Evolutionary conservation across 2,888 invertebrate genomes (phyloP), one percentile per base, ranked within the genome.

Genomic region (Ashinkailepas kermadecensis): DNA sequence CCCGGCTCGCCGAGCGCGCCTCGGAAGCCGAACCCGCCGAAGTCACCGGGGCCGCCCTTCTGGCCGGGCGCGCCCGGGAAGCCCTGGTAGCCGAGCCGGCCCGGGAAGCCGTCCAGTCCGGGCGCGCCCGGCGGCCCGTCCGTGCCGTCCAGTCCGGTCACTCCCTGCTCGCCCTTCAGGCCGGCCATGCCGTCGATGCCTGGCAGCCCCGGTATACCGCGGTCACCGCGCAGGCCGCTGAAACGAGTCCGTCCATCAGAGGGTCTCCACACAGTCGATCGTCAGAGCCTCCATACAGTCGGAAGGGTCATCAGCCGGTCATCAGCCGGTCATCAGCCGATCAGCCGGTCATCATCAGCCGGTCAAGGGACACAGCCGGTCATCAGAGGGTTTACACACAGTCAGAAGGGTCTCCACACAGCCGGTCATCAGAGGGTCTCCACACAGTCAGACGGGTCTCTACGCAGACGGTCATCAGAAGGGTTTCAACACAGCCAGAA

Each of bases 181-280:
- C 90, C 90, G 3, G 87, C 86, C 6, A 85, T 81, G 64, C 86
- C 90, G 87, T 82, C 84, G 62, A 80, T 80, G 8, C 94, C 94
- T 80, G 90, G 89, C 11, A 85, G 85, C 67, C 93, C 94, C 12
- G 91, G 87, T 58, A 86, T 85, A 9, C 94, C 94, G 78, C 89
- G 88, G 65, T 83, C 83, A 78, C 85, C 85, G 62, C 83, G 82
- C n/a, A 82, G 78, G 54, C 85, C 85, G 25, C 84, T 83, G 13
- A 81, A 82, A 82, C 85, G 82, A 54, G 56, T 70, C 54, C 80
- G 4, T 1, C 39, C 39, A 4, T 4, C 39, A 39, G 39, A 39
- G 39, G 39, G 39, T 39, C 39, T 3, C 39, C 39, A 39, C 39
- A 39, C 39, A 39, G 39, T 39, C 39, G 4, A 39, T n/a, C n/a